Evolutionary conservation across 2,888 invertebrate genomes (phyloP), one percentile per base, ranked within the genome.

Genomic region (Dascillus cervinus): DNA sequence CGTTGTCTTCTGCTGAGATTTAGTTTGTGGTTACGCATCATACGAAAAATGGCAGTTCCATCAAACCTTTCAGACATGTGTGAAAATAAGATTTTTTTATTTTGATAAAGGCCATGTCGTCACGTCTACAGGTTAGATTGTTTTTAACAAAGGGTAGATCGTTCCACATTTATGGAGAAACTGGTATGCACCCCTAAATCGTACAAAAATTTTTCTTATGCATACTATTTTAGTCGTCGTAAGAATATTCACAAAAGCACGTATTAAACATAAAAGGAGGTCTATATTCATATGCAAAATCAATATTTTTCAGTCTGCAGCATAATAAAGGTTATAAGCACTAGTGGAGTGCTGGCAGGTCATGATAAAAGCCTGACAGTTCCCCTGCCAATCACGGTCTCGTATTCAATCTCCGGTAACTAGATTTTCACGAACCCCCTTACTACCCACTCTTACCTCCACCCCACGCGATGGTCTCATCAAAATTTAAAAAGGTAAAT

Each of bases 321-420:
- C 46, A 50, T 52, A 53, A 51, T 53, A 53, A 52, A 52, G 46
- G 49, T 40, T 49, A 48, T 47, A 44, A 49, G 50, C 47, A 50
- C 41, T 39, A 38, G 44, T 41, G 42, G 41, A 43, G 45, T 45
- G 51, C 48, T 50, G 53, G 44, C 44, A 46, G 46, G 45, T 44
- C 43, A 44, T 53, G 57, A 58, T 58, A 58, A 56, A 56, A 55
- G 49, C 50, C 48, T 20, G 56, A 53, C 56, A 54, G 53, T 51
- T 52, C 51, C 52, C 56, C 47, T 57, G 56, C 58, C 58, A 58
- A 58, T 57, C 57, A 58, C 49, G 44, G 44, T 34, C 37, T 33
- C 48, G 50, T 50, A 57, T 58, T 58, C 57, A 58, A 55, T 54
- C 53, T 54, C 52, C 52, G 54, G 52, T 58, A 58, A 58, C 56